phyloP scores from a whole-genome alignment of 2,113 vertebrate genomes.

The Oceanodroma tethys region DNA sequence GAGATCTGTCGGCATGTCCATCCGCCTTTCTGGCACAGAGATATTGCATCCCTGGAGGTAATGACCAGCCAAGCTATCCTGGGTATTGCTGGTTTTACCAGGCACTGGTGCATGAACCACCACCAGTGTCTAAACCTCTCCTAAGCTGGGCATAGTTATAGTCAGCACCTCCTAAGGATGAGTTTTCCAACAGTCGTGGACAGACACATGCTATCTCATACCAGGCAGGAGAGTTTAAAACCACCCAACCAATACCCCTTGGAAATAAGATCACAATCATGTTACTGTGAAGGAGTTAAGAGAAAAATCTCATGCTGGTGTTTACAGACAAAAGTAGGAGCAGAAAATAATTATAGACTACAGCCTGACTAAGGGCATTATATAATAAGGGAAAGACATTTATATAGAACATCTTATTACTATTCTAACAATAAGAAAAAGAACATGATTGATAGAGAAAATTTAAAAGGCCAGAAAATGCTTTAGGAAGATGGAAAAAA shows the following conservation, averaged over 20 bases:
- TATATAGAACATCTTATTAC: background rate
- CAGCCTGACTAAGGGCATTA: background rate
- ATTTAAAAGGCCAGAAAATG: background rate
- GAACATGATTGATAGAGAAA: background rate
- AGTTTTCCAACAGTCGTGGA: background rate
- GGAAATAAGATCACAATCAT: background rate
- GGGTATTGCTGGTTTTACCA: background rate
- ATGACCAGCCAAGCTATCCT: background rate
- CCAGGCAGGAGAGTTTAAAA: background rate
- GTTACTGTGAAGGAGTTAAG: background rate
- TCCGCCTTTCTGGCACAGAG: background rate
- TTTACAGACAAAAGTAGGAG: background rate
- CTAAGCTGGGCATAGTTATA: accelerated
- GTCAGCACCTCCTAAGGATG: background rate
- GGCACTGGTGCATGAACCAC: background rate
- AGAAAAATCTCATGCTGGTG: background rate
- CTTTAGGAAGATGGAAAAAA: background rate
- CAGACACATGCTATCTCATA: background rate
- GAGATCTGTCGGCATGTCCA: background rate
- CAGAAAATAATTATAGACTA: background rate
- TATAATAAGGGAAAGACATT: background rate
- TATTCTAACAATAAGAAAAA: background rate
- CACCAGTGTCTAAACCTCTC: background rate
- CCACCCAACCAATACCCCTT: background rate
- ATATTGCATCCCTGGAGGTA: background rate